Conservation (phyloP, 2,113 vertebrate genomes). For the Microtus ochrogaster region DNA sequence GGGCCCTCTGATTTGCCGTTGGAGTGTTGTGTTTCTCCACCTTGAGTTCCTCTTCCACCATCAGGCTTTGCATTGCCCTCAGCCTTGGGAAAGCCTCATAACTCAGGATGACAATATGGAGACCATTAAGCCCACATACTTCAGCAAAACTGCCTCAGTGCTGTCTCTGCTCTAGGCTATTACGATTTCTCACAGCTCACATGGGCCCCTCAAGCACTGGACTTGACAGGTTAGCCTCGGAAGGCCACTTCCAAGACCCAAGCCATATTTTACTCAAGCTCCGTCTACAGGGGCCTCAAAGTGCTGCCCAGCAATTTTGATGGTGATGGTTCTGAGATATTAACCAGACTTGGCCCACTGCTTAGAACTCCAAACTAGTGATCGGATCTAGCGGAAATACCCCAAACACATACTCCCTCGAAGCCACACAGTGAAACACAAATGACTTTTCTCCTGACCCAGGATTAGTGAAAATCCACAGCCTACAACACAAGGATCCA, state of each 20-base stretch:
- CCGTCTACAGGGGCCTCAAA: conserved; percentile 62
- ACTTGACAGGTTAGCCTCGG: conserved; percentile 82
- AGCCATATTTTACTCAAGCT: conserved; percentile 77
- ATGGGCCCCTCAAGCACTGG: conserved; percentile 77
- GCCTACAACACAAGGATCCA: not conserved
- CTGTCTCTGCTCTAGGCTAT: conserved; percentile 84
- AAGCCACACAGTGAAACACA: not conserved
- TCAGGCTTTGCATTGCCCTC: conserved; percentile 67
- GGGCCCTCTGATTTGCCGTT: conserved; percentile 59
- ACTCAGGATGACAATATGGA: conserved; percentile 85
- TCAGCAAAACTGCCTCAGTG: conserved; percentile 85
- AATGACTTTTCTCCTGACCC: not conserved
- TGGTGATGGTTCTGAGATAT: conserved; percentile 26
- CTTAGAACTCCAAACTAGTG: conserved; percentile 49
- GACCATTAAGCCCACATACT: conserved; percentile 86
- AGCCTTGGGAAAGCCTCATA: conserved; percentile 84
- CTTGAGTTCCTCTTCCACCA: conserved; percentile 64
- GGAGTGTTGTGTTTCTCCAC: conserved; percentile 61
- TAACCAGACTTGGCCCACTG: not conserved
- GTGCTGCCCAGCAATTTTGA: conserved; percentile 42
- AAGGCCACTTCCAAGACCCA: conserved; percentile 83
- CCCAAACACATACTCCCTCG: conserved; percentile 19
- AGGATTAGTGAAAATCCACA: not conserved
- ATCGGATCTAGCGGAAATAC: not conserved
- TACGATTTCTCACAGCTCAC: conserved; percentile 85